Percentiles rank a stretch among this genome's conserved stretches.
Evolutionary conservation across 2,888 invertebrate species (phyloP).

Genomic region (Meiosimyza platycephala): DNA sequence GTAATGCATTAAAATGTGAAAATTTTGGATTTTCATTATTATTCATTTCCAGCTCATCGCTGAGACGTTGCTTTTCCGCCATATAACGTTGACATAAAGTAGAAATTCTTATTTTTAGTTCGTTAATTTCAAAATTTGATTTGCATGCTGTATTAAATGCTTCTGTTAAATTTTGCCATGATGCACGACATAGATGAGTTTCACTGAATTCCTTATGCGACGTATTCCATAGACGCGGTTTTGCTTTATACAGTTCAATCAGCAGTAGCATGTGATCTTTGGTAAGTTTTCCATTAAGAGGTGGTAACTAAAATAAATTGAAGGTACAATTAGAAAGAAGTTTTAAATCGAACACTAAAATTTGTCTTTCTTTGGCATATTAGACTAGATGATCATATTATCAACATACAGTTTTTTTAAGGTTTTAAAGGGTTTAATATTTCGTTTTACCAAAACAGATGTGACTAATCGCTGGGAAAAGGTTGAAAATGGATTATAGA

Average conservation of each 20-base stretch:
- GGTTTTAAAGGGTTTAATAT: too few relatives aligned
- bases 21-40: conserved; percentile 48
- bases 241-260: conserved; percentile 52
- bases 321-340: too few relatives aligned
- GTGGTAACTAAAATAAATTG: background rate
- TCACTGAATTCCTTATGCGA: conserved; percentile 54
- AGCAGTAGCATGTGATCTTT: conserved; percentile 50
- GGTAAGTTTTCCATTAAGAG: conserved; percentile 49
- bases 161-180: conserved; percentile 54
- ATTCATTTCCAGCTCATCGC: conserved; percentile 52
- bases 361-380: too few relatives aligned
- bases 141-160: conserved; percentile 52
- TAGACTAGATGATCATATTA: too few relatives aligned
- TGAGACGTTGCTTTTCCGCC: conserved; percentile 55
- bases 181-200: conserved; percentile 51
- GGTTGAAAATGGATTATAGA: too few relatives aligned
- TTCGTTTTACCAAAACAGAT: too few relatives aligned
- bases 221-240: conserved; percentile 58
- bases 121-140: conserved; percentile 51
- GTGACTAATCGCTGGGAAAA: too few relatives aligned
- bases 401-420: too few relatives aligned
- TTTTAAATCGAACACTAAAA: too few relatives aligned
- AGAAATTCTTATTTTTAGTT: conserved; percentile 56
- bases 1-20: conserved; percentile 53
- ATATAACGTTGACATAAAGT: conserved; percentile 57